Base-by-base conservation (phyloP, 1,140 invertebrate species). In the Drosophila saltans region DNA sequence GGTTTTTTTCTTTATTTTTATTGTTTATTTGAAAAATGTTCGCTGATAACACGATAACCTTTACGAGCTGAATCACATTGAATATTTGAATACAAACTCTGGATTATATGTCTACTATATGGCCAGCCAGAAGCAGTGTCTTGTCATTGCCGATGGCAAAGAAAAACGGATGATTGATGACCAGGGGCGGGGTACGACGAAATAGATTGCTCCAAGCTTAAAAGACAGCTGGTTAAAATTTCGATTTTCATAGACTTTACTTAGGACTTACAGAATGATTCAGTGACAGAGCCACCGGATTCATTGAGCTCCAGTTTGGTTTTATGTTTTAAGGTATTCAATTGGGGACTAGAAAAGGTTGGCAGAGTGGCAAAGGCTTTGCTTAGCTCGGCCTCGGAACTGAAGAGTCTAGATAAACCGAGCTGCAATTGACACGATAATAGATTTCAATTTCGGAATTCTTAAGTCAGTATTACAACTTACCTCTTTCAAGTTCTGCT, bases 141-240 rank as follows among this genome's bases (percentile, higher is more conserved):
- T 80, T 71, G 48, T 73, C 83, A 59, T 80, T 78, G 73, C 83
- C 73, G 56, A 88, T 69, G 64, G 84, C 80, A 56, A 65, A 89
- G 70, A 89, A 90, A 69, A 89, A 90, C 63, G 83, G 83, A 82
- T 89, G 83, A 89, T 88, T 89, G 80, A 88, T 88, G 48, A 80
- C 77, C 80, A 89, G 28, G 9, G 84, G 81, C 24, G 72, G 55
- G 33, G 84, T 76, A 62, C 73, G 69, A 45, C 74, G 75, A 24
- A 86, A 89, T n/a, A 86, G 73, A 77, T 88, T 84, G 28, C 45
- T 52, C 8, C 45, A 48, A 24, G 45, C 76, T 69, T 69, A 26
- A 88, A 84, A 33, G 30, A 48, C 56, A 73, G 62, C 52, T 72
- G 75, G 56, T 82, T 67, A 78, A 56, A 64, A 16, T 40, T 2